A percentile compares a stretch with the other conserved stretches of the same genome.
These are phyloP conservation scores for Heliconius aoede DNA, from an alignment of 2,888 invertebrate species.

Conservation along the genomic window DNA sequence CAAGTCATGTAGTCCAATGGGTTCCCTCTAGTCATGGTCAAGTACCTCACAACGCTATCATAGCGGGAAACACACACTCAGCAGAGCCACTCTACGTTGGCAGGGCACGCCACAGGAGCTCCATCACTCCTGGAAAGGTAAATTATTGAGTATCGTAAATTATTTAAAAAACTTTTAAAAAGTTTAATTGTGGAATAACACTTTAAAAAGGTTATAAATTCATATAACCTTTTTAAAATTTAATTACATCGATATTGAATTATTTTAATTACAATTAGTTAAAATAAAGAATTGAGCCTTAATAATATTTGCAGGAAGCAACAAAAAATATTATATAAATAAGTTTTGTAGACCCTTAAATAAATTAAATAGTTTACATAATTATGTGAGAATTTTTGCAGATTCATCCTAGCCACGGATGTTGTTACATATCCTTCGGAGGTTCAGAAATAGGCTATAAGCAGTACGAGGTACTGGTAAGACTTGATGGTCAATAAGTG, in stretches of 20 bases:
- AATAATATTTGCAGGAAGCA: too few species aligned
- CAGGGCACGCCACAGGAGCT: conserved; percentile 76
- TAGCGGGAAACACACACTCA: conserved; percentile 78
- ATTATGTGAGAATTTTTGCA: conserved; percentile 48
- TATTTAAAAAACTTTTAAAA: too few species aligned
- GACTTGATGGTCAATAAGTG: conserved; percentile 33
- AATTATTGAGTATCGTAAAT: background rate
- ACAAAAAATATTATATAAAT: too few species aligned
- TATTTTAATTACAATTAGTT: too few species aligned
- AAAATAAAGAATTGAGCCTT: too few species aligned
- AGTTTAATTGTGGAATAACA: too few species aligned
- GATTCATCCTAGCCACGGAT: conserved; percentile 75
- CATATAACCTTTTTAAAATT: too few species aligned
- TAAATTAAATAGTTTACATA: too few species aligned
- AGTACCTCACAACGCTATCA: conserved; percentile 79
- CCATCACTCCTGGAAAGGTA: conserved; percentile 85
- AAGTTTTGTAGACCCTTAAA: too few species aligned
- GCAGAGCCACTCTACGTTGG: conserved; percentile 82
- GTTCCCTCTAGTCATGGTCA: conserved; percentile 74
- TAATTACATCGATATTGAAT: too few species aligned
- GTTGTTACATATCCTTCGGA: conserved; percentile 72
- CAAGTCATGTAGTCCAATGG: conserved; percentile 72
- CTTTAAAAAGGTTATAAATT: too few species aligned
- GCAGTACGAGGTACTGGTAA: conserved; percentile 74
- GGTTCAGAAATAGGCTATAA: conserved; percentile 67